These are phyloP conservation scores for Aldabrachelys gigantea DNA, from an alignment of 2,113 vertebrate genomes.

Conservation along the genomic window DNA sequence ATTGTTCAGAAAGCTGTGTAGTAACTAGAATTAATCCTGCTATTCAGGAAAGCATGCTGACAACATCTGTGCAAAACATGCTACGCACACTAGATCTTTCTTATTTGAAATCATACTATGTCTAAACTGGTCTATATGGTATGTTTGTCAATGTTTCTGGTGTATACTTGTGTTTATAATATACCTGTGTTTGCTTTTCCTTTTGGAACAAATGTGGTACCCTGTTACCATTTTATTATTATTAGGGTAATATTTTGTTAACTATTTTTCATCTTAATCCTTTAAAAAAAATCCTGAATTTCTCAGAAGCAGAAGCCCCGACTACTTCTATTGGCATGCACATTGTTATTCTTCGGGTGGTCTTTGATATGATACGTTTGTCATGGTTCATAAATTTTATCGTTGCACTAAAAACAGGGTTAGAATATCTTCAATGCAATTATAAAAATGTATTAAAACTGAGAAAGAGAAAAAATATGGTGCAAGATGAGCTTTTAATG, in stretches of 20 bases:
- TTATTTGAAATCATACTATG: background rate
- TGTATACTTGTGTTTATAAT: background rate
- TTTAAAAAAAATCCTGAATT: background rate
- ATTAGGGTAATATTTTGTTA: constrained; percentile 2
- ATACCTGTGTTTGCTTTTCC: background rate
- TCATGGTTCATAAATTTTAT: constrained; percentile 85
- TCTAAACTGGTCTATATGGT: background rate
- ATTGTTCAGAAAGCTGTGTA: background rate
- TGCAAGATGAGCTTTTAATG: constrained; percentile 83
- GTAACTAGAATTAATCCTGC: background rate
- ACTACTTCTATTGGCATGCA: constrained; percentile 18
- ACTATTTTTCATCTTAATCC: background rate
- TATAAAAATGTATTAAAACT: constrained; percentile 87
- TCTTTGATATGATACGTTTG: constrained; percentile 80
- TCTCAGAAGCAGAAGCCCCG: constrained; percentile 16
- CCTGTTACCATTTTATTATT: background rate
- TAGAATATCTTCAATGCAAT: constrained; percentile 85
- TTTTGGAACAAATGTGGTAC: background rate
- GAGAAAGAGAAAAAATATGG: constrained; percentile 81
- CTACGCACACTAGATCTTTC: background rate
- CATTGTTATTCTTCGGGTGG: constrained; percentile 81
- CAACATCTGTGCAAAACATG: constrained; percentile 11
- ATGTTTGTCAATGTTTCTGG: background rate
- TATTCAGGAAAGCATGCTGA: background rate
- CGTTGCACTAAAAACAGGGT: constrained; percentile 85